A percentile compares a stretch with the other conserved stretches of the same genome.
These are phyloP conservation scores for Apis dorsata DNA, from an alignment of 1,140 invertebrate species.

Conservation along the genomic window DNA sequence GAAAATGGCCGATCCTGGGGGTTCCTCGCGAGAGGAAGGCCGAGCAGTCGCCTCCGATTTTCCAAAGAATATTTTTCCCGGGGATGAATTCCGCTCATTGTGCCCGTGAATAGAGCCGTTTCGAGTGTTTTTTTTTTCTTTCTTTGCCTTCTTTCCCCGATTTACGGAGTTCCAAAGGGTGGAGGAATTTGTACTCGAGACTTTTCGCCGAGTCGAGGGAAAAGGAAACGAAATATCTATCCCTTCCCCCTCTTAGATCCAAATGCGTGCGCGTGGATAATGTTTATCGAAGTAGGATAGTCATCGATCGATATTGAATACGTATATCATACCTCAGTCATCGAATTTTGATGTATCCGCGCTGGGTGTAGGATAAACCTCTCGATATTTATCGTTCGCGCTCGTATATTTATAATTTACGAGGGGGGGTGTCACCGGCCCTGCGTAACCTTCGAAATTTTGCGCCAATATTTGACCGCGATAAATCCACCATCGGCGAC, in stretches of 20 bases:
- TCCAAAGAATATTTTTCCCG: conserved; percentile 7
- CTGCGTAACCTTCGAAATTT: conserved; percentile 38
- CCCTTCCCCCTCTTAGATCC: too few species aligned
- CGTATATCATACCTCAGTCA: not conserved
- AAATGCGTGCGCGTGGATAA: too few species aligned
- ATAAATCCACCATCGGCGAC: conserved; percentile 19
- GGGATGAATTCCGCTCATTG: not conserved
- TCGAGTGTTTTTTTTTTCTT: conserved; percentile 6
- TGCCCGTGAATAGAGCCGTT: not conserved
- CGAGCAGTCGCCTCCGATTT: conserved; percentile 18
- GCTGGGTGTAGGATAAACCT: conserved; percentile 14
- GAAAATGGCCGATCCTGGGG: conserved; percentile 75
- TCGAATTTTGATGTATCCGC: conserved; percentile 30
- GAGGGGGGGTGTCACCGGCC: not conserved
- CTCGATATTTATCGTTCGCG: conserved; percentile 29
- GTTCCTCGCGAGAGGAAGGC: not conserved
- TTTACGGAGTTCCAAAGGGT: not conserved
- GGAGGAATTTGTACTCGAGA: not conserved
- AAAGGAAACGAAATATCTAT: too few species aligned
- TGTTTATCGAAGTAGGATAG: not conserved
- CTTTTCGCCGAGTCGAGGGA: not conserved
- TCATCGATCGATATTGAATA: conserved; percentile 8
- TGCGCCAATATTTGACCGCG: conserved; percentile 37
- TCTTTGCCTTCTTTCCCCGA: not conserved
- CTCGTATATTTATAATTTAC: conserved; percentile 45